These are phyloP conservation scores for Cosmia pyralina DNA, from an alignment of 2,888 invertebrate species.

Conservation along the genomic window DNA sequence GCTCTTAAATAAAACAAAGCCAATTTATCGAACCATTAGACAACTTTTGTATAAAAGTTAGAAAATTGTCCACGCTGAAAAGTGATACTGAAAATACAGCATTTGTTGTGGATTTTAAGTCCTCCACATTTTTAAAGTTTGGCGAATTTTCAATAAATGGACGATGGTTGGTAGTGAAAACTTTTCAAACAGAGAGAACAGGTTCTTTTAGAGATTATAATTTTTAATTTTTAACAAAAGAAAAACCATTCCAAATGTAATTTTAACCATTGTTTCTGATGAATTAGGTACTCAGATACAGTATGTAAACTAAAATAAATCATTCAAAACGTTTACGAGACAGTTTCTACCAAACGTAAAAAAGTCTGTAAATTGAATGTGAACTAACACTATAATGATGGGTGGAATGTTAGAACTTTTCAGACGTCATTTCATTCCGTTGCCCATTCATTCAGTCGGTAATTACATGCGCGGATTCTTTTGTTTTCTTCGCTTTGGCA, in stretches of 20 bases:
- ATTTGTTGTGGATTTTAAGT: slow-evolving; percentile 46
- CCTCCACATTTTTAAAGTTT: slow-evolving; percentile 24
- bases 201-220: not conserved
- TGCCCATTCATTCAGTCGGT: slow-evolving; percentile 75
- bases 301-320: not conserved
- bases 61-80: slow-evolving; percentile 25
- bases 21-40: slow-evolving; percentile 31
- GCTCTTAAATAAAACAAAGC: slow-evolving; percentile 29
- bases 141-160: slow-evolving; percentile 52
- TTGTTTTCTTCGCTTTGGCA: slow-evolving; percentile 77
- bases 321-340: slow-evolving; percentile 16
- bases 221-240: not conserved
- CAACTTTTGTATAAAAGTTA: slow-evolving; percentile 26
- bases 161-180: not conserved
- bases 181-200: slow-evolving; percentile 4
- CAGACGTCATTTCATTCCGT: slow-evolving; percentile 80
- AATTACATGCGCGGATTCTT: slow-evolving; percentile 82
- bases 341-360: slow-evolving; percentile 35
- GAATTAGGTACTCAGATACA: not conserved
- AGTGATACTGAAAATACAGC: slow-evolving; percentile 30
- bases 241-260: not conserved
- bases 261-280: not conserved
- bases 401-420: slow-evolving; percentile 76
- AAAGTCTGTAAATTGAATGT: slow-evolving; percentile 68
- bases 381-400: slow-evolving; percentile 59